phyloP scores from a whole-genome alignment of 2,888 invertebrate species.

The Punctoribates punctum region DNA sequence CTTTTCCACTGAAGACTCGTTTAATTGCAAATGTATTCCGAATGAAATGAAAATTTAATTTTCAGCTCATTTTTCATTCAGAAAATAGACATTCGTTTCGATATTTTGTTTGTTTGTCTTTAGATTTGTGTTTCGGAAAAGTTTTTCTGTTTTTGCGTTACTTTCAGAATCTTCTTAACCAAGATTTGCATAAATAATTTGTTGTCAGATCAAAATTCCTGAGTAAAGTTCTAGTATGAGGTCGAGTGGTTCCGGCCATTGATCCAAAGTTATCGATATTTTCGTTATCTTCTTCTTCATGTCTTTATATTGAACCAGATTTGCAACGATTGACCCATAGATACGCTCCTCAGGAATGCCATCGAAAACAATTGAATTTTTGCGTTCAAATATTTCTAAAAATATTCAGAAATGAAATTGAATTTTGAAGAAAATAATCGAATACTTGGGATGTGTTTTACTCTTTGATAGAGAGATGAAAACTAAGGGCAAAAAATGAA shows the following conservation, averaged over 20 bases:
- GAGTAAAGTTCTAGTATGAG: neutral
- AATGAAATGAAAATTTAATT: too few relatives aligned
- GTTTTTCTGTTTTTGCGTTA: neutral
- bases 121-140: neutral
- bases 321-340: neutral
- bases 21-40: too few relatives aligned
- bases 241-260: neutral
- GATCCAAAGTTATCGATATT: neutral
- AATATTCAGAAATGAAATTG: too few relatives aligned
- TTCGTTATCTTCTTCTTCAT: neutral
- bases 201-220: neutral
- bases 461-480: neutral
- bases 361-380: neutral
- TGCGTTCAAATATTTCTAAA: too few relatives aligned
- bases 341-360: neutral
- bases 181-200: slow-evolving; percentile 3
- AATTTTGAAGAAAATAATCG: neutral
- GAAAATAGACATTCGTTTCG: too few relatives aligned
- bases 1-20: too few relatives aligned
- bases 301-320: slow-evolving; percentile 3
- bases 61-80: too few relatives aligned
- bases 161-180: neutral
- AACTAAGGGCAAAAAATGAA: neutral
- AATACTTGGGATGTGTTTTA: neutral
- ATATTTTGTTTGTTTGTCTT: too few relatives aligned